Evolutionary conservation across 2,797 vertebrate species (phyloP).

Genomic region (Anguilla obscura): DNA sequence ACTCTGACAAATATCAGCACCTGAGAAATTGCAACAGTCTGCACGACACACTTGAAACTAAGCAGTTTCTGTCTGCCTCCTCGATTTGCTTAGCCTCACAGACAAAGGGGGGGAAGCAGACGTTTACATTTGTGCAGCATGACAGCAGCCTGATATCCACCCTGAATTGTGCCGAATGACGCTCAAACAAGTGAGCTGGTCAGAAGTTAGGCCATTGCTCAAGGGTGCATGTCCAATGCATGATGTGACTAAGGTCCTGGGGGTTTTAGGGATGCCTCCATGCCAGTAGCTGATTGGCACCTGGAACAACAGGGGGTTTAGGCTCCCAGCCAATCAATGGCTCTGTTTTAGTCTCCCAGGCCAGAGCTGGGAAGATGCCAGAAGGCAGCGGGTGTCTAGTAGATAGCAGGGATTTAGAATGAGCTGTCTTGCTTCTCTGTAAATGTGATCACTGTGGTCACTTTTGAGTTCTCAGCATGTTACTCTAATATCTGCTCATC

Average conservation of each 20-base stretch:
- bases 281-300: not conserved
- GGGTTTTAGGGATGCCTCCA: not conserved
- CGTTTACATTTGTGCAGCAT: not conserved
- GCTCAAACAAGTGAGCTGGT: not conserved
- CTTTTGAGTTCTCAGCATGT: not conserved
- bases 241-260: not conserved
- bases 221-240: not conserved
- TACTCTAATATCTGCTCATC: too few relatives aligned
- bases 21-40: not conserved
- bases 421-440: not conserved
- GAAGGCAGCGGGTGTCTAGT: not conserved
- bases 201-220: not conserved
- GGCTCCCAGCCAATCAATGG: not conserved
- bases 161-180: not conserved
- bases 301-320: not conserved
- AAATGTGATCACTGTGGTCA: not conserved
- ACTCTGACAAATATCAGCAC: not conserved
- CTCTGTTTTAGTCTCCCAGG: not conserved
- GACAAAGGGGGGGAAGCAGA: not conserved
- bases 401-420: not conserved
- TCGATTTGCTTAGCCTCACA: not conserved
- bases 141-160: not conserved
- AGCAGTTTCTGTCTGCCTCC: not conserved
- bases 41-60: not conserved
- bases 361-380: not conserved